Evolutionary conservation across 2,888 invertebrate genomes (phyloP).

Genomic region (Halictus quadricinctus): DNA sequence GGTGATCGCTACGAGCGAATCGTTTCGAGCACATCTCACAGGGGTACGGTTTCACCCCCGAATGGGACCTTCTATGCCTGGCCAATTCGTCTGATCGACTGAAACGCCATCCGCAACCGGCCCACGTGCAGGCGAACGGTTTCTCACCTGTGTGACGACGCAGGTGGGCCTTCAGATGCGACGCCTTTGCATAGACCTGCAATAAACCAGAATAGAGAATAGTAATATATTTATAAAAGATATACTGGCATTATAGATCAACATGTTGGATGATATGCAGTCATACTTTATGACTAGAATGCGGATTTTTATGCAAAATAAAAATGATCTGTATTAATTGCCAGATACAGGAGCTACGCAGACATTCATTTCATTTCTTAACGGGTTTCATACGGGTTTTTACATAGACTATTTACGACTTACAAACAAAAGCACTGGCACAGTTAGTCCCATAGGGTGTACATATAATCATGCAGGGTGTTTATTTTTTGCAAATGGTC

Average conservation of each 20-base stretch:
- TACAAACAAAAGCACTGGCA: no score
- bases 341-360: no score
- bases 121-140: slow-evolving; percentile 89
- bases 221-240: background rate
- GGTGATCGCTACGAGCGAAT: slow-evolving; percentile 96
- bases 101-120: slow-evolving; percentile 95
- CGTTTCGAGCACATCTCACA: slow-evolving; percentile 94
- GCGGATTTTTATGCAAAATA: background rate
- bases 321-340: background rate
- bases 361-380: no score
- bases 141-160: slow-evolving; percentile 93
- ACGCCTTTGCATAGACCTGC: slow-evolving; percentile 94
- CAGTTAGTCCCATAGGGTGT: no score
- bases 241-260: background rate
- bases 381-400: no score
- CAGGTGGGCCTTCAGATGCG: slow-evolving; percentile 94
- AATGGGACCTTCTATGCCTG: slow-evolving; percentile 96
- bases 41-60: slow-evolving; percentile 96
- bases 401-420: no score
- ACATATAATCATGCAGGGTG: no score
- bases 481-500: no score
- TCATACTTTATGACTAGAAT: no score
- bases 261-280: background rate
- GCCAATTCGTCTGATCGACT: slow-evolving; percentile 97
- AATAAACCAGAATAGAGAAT: background rate